phyloP scores from a whole-genome alignment of 2,888 invertebrate species.

The Epinotia demarniana region DNA sequence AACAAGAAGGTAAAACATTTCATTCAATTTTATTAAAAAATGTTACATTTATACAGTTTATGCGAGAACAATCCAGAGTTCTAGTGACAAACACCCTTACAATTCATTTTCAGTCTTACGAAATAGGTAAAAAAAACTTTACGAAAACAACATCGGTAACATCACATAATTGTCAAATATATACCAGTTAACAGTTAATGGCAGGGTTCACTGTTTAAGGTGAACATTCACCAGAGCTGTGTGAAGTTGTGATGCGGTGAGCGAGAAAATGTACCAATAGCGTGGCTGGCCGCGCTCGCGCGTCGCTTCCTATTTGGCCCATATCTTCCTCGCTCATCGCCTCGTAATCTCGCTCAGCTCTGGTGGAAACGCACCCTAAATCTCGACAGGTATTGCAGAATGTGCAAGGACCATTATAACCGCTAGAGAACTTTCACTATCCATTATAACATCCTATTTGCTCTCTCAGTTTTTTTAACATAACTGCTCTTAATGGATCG shows the following conservation, averaged over 20 bases:
- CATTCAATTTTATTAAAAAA: conserved; percentile 73
- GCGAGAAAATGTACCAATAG: too few species aligned
- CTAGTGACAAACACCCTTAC: conserved; percentile 56
- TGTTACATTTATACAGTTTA: conserved; percentile 70
- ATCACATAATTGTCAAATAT: conserved; percentile 22
- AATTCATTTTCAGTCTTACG: conserved; percentile 61
- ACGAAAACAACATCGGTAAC: conserved; percentile 24
- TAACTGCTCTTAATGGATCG: conserved; percentile 8
- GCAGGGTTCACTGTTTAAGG: not conserved
- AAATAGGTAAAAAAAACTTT: conserved; percentile 53
- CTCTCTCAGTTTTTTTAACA: too few species aligned
- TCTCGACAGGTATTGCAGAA: too few species aligned
- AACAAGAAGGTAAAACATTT: conserved; percentile 63
- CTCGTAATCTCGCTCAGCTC: too few species aligned
- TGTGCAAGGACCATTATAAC: too few species aligned
- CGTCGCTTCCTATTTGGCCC: too few species aligned
- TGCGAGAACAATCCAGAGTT: conserved; percentile 77
- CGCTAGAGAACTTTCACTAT: too few species aligned
- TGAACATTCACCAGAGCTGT: not conserved
- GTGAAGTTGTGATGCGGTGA: too few species aligned
- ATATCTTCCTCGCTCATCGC: too few species aligned
- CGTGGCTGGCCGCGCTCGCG: too few species aligned
- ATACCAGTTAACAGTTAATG: not conserved
- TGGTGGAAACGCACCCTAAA: too few species aligned
- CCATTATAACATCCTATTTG: too few species aligned